Evolutionary conservation across 2,113 vertebrate genomes (phyloP), one percentile per base, ranked within the genome.

Genomic region (Mugil cephalus): DNA sequence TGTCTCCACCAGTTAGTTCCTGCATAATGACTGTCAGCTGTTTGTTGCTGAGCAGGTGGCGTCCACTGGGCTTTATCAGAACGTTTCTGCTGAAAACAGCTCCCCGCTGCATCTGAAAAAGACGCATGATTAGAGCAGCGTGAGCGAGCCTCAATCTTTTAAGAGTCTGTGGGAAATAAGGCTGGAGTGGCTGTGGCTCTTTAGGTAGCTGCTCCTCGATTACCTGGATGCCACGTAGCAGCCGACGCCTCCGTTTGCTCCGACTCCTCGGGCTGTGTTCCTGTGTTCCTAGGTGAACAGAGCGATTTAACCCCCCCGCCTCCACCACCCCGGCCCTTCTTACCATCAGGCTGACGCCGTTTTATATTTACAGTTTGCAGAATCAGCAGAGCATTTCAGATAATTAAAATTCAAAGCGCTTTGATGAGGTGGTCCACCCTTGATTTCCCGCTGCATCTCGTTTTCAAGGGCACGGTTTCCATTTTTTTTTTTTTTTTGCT

Each of bases 401-500:
- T 89, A 72, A 89, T 93, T 91, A 89, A 74, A 88, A 87, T 89
- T 68, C 89, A 79, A 50, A 12, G 30, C 38, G 38, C 77, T 87
- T 88, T 89, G 82, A 90, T 87, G 77, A 86, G 75, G 70, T 45
- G 58, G 40, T 81, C 67, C 64, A 78, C 65, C 86, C 79, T 79
- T 89, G 78, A 87, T 87, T 84, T 84, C 85, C 87, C 67, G 58
- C 69, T 79, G 79, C 74, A 79, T 43, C 77, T 71, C 38, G 63
- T 61, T 83, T 88, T 87, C 84, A 92, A 91, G 90, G 90, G 82
- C 89, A 62, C 48, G 34, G 75, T 91, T 84, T 90, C 51, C 75
- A 80, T 85, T 78, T 3, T 30, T 30, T 30, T 30, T 30, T 30
- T 30, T 30, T 30, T 30, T 87, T 65, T 61, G 63, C 83, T 79